phyloP scores from a whole-genome alignment of 2,888 invertebrate genomes.

The Synergus laeviventris region DNA sequence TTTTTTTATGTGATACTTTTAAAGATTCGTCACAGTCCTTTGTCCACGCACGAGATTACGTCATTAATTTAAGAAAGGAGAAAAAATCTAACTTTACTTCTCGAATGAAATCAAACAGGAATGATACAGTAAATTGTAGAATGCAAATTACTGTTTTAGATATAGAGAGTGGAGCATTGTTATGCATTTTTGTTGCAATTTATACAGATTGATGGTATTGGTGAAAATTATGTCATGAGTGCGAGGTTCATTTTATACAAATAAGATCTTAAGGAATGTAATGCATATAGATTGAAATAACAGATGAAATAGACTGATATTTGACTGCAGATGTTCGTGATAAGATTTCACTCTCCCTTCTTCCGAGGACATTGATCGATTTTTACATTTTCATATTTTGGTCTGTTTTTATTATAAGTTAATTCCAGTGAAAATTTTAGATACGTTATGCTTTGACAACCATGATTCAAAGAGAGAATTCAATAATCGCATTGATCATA shows the following conservation, averaged over 20 bases:
- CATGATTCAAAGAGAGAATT: not conserved
- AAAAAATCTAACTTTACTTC: slow-evolving; percentile 1
- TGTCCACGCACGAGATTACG: not conserved
- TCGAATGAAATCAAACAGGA: not conserved
- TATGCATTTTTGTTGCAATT: slow-evolving; percentile 67
- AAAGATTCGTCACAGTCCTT: slow-evolving; percentile 38
- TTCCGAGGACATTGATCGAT: not conserved
- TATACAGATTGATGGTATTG: slow-evolving; percentile 67
- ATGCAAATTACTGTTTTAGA: slow-evolving; percentile 37
- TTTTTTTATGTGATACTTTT: slow-evolving; percentile 41
- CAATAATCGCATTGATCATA: not conserved
- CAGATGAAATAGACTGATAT: slow-evolving; percentile 30
- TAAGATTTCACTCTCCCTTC: slow-evolving; percentile 30
- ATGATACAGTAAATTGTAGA: not conserved
- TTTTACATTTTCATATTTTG: slow-evolving; percentile 14
- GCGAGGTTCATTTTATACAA: slow-evolving; percentile 14
- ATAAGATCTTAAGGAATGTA: slow-evolving; percentile 4
- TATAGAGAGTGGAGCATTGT: slow-evolving; percentile 65
- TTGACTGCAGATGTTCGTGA: slow-evolving; percentile 35
- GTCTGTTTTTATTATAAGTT: not conserved
- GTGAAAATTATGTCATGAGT: slow-evolving; percentile 50
- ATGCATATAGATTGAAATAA: not conserved
- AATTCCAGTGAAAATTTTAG: not conserved
- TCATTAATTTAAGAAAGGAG: not conserved
- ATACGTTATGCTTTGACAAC: slow-evolving; percentile 1